A percentile compares a stretch with the other conserved stretches of the same genome.
phyloP scores from a whole-genome alignment of 2,888 invertebrate genomes.

The Anthrax anthrax region DNA sequence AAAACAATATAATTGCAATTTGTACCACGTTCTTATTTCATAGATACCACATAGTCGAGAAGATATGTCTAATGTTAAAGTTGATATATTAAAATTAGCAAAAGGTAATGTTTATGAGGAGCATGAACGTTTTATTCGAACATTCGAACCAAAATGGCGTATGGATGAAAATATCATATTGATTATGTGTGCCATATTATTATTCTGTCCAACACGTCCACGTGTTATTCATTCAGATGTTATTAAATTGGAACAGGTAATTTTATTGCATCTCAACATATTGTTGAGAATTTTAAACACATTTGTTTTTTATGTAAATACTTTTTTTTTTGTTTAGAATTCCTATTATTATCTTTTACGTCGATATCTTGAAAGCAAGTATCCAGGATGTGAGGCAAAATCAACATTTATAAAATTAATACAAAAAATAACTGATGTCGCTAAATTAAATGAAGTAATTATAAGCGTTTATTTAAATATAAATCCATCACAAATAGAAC shows the following conservation, averaged over 20 bases:
- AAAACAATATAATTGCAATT: too few species aligned
- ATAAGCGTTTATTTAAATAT: slow-evolving; percentile 84
- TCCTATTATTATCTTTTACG: slow-evolving; percentile 80
- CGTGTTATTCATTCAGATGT: slow-evolving; percentile 72
- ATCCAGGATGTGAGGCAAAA: slow-evolving; percentile 74
- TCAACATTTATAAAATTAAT: slow-evolving; percentile 77
- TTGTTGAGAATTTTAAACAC: background rate
- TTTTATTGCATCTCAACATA: slow-evolving; percentile 3
- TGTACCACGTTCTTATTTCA: slow-evolving; percentile 10
- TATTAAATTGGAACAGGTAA: slow-evolving; percentile 70
- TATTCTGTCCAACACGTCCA: slow-evolving; percentile 74
- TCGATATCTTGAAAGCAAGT: slow-evolving; percentile 69
- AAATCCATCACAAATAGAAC: slow-evolving; percentile 82
- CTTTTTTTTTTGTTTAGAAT: slow-evolving; percentile 41
- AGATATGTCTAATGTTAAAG: slow-evolving; percentile 62
- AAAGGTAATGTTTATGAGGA: slow-evolving; percentile 80
- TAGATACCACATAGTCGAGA: slow-evolving; percentile 68
- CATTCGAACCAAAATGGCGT: slow-evolving; percentile 74
- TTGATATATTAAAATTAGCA: slow-evolving; percentile 81
- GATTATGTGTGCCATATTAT: slow-evolving; percentile 76
- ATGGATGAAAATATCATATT: slow-evolving; percentile 80
- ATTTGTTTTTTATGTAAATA: background rate
- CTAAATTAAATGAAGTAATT: slow-evolving; percentile 79
- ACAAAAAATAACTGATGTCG: slow-evolving; percentile 80
- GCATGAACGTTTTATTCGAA: slow-evolving; percentile 69